Conservation (phyloP, 2,113 vertebrate genomes). For the Patagioenas fasciata region DNA sequence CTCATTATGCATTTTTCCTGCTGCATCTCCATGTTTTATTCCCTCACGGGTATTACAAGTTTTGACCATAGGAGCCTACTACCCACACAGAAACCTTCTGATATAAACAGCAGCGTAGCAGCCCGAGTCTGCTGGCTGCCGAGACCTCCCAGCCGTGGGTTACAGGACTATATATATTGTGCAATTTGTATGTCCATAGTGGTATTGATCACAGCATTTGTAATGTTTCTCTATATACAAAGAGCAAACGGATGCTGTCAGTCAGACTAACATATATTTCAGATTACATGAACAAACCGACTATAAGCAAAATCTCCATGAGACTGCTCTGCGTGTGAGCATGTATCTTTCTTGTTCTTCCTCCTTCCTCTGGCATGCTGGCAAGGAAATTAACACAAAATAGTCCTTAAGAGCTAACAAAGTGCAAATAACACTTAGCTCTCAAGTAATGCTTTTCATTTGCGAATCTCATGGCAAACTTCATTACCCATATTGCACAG, state of each 20-base stretch:
- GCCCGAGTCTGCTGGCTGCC: neutral
- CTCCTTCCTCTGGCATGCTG: neutral
- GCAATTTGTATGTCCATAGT: neutral
- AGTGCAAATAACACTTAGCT: neutral
- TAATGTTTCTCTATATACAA: slow-evolving; percentile 20
- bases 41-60: neutral
- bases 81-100: neutral
- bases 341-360: neutral
- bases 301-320: neutral
- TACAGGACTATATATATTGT: neutral
- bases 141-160: neutral
- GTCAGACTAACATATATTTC: slow-evolving; percentile 26
- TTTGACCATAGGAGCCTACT: neutral
- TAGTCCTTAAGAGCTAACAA: neutral
- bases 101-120: neutral
- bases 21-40: neutral
- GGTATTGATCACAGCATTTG: slow-evolving; percentile 34
- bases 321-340: neutral
- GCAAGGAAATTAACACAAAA: slow-evolving; percentile 4
- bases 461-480: neutral
- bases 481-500: neutral
- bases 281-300: slow-evolving; percentile 2
- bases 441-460: neutral
- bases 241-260: slow-evolving; percentile 44
- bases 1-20: neutral